These are phyloP conservation scores for Litoditis marina DNA, from an alignment of 2,888 invertebrate genomes.

Conservation along the genomic window DNA sequence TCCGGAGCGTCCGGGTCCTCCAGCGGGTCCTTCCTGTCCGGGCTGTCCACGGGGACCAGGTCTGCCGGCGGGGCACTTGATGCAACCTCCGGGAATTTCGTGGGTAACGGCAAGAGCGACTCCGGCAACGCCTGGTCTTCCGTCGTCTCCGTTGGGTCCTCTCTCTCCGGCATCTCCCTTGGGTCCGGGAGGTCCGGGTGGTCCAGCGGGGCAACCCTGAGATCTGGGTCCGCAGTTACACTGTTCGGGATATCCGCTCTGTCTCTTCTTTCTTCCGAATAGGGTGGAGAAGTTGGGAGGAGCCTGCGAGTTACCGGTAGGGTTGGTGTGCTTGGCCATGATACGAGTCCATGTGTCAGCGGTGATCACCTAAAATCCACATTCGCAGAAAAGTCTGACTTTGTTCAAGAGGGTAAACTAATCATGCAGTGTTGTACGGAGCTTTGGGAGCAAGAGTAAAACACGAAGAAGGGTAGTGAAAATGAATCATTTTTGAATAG, in stretches of 20 bases:
- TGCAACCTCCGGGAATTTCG: conserved; percentile 50
- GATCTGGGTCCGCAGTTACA: conserved; percentile 49
- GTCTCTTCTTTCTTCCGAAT: conserved; percentile 43
- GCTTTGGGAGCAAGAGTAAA: no score
- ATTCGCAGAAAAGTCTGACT: no score
- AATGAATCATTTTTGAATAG: no score
- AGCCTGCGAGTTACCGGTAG: conserved; percentile 30
- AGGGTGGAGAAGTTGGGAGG: conserved; percentile 43
- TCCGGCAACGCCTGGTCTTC: conserved; percentile 45
- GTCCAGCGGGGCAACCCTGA: conserved; percentile 48
- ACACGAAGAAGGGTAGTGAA: no score
- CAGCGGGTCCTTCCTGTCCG: conserved; percentile 36
- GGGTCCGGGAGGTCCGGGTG: conserved; percentile 48
- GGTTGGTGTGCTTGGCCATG: conserved; percentile 38
- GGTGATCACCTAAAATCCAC: conserved; percentile 35
- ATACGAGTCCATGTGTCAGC: conserved; percentile 46
- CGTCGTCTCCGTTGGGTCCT: conserved; percentile 44
- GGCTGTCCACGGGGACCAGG: conserved; percentile 38
- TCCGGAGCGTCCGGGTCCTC: conserved; percentile 37
- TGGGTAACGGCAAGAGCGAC: conserved; percentile 43
- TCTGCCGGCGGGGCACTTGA: conserved; percentile 39
- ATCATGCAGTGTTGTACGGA: no score
- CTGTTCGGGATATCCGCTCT: conserved; percentile 33
- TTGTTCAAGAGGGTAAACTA: no score
- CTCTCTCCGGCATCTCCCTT: conserved; percentile 37